Evolutionary conservation across 2,113 vertebrate genomes (phyloP), one percentile per base, ranked within the genome.

Genomic region (Genyomyrus donnyi): DNA sequence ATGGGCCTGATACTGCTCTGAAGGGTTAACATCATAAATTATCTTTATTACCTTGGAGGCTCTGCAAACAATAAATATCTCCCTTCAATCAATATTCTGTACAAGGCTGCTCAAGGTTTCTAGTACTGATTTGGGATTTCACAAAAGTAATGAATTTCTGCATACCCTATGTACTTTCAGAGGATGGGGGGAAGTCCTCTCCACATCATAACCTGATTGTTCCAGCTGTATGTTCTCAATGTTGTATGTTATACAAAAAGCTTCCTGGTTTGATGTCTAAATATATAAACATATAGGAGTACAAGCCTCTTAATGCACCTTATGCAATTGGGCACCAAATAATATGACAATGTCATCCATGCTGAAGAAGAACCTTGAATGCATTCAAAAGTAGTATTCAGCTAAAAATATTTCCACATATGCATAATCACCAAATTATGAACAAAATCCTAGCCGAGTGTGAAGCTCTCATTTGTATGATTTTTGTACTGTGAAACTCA

Each of bases 41-140:
- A 19, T 91, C 10, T 91, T 90, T 87, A 85, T 90, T 91, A n/a
- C 83, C 90, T 86, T 46, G 46, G 56, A 85, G n/a, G 56, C 48
- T 45, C 9, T 19, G 24, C 80, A 88, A 92, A 91, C 84, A 89
- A 87, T 74, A 27, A 13, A 31, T 24, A 24, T 7, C 46, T 49
- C 46, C 24, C 39, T 27, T 85, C 53, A 15, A 89, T 89, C 91
- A 52, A 91, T 93, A 90, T 90, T 88, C 84, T 74, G 56, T 89
- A 89, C 17, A 0, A 48, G 11, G 46, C 42, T 50, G 52, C 27
- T 50, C n/a, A 88, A 90, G 70, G 52, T 56, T 90, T 27, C 50
- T 15, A 49, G 27, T 3, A 46, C 83, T 48, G 89, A 31, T 31
- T 31, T 27, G 52, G 89, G 84, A 87, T 49, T n/a, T 90, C 21